phyloP scores from a whole-genome alignment of 2,888 invertebrate species.

The Eristalis tenax region DNA sequence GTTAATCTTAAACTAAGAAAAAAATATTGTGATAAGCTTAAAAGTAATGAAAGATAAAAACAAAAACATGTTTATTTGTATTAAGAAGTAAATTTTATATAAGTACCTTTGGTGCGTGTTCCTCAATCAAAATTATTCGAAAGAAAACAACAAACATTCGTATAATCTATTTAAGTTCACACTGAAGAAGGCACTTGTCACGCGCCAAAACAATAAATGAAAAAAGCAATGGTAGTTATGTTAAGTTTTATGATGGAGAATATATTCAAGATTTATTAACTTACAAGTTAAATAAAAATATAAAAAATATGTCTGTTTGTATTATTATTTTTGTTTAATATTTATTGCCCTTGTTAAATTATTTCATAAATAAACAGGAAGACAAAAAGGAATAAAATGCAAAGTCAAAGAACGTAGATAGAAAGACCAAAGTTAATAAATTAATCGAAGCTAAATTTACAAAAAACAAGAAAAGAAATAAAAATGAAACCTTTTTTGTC shows the following conservation, averaged over 20 bases:
- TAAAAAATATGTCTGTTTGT: slow-evolving; percentile 35
- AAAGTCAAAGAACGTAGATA: slow-evolving; percentile 49
- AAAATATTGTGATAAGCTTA: slow-evolving; percentile 60
- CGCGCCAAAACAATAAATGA: slow-evolving; percentile 29
- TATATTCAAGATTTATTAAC: background rate
- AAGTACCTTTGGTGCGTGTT: slow-evolving; percentile 72
- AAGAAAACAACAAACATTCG: slow-evolving; percentile 7
- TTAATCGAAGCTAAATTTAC: slow-evolving; percentile 37
- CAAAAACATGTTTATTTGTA: slow-evolving; percentile 28
- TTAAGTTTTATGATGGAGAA: slow-evolving; percentile 4
- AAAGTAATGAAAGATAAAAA: slow-evolving; percentile 23
- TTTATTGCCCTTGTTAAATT: slow-evolving; percentile 58
- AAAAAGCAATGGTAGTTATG: background rate
- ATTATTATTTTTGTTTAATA: slow-evolving; percentile 42
- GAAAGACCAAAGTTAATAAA: slow-evolving; percentile 64
- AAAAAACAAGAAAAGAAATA: slow-evolving; percentile 9
- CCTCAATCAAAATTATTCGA: slow-evolving; percentile 63
- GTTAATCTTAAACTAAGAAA: slow-evolving; percentile 37
- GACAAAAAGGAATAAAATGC: slow-evolving; percentile 13
- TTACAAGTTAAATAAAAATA: slow-evolving; percentile 3
- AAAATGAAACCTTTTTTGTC: slow-evolving; percentile 3
- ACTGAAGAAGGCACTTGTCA: slow-evolving; percentile 23
- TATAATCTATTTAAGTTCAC: slow-evolving; percentile 38
- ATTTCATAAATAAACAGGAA: slow-evolving; percentile 39
- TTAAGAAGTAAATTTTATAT: slow-evolving; percentile 36